phyloP scores from a whole-genome alignment of 2,888 invertebrate species.

The Monochamus alternatus region DNA sequence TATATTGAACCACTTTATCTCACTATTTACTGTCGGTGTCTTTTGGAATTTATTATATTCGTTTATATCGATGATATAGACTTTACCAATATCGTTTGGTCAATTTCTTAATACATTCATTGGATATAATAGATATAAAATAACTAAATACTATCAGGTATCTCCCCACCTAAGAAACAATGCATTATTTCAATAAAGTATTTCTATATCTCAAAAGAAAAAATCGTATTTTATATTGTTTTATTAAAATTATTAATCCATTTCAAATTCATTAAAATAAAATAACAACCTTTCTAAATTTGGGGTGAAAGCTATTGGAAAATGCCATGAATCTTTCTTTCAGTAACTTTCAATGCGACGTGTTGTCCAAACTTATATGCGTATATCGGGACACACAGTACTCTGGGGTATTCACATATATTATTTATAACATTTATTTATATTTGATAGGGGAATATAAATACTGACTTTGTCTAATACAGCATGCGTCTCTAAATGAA shows the following conservation, averaged over 20 bases:
- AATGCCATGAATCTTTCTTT: slow-evolving; percentile 10
- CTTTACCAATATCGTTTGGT: too few species aligned
- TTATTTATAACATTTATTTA: slow-evolving; percentile 1
- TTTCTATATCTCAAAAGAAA: too few species aligned
- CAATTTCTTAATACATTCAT: too few species aligned
- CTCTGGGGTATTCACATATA: not conserved
- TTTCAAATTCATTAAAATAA: not conserved
- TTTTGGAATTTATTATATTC: too few species aligned
- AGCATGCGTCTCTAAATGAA: not conserved
- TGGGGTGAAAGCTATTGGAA: not conserved
- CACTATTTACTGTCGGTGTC: too few species aligned
- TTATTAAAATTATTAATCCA: not conserved
- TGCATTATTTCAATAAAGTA: too few species aligned
- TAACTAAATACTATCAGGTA: too few species aligned
- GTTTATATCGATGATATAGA: too few species aligned
- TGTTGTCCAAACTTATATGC: slow-evolving; percentile 12
- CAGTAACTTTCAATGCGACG: slow-evolving; percentile 3
- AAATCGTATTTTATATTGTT: too few species aligned
- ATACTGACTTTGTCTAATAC: not conserved
- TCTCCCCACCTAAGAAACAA: too few species aligned
- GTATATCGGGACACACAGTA: not conserved
- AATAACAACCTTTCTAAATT: not conserved
- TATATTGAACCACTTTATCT: too few species aligned
- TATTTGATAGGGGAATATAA: slow-evolving; percentile 10
- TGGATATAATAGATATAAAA: too few species aligned